Base-by-base conservation (phyloP, 2,113 vertebrate species). In the Rallus limicola region DNA sequence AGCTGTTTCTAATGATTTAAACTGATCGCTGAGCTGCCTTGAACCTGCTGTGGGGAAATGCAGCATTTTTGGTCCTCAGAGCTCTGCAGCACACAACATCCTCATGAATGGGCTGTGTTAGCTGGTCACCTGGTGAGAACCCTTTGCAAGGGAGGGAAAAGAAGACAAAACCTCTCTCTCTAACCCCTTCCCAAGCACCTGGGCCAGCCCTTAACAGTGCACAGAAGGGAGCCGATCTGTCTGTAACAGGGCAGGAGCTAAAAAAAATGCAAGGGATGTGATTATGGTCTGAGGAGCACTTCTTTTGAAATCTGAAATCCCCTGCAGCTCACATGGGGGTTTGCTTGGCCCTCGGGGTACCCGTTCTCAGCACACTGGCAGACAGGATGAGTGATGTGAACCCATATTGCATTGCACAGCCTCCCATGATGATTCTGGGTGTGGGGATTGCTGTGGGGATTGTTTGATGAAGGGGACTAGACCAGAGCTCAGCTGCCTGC, bases 101-200 rank as follows among this genome's bases (percentile, higher is more conserved):
- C 68, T 55, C 0, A 0, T n/a, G 50, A 63, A 59, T 0, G 0
- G 56, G 52, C 28, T 1, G 0, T 55, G 42, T 63, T 64, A 53
- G 40, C 17, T 50, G 31, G 13, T 36, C 52, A 34, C 40, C 28
- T 28, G 14, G 26, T 33, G 62, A 56, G 36, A 89, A 36, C 25
- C 24, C 26, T 70, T 65, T 58, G 29, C 20, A 46, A 75, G 33
- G 42, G 4, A 75, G 42, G 9, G 33, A 26, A 62, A 46, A 33
- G 55, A 71, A 52, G 46, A 52, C 31, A 82, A 82, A 94, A 70
- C 18, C 18, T 81, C 11, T 42, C 40, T 31, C 74, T 77, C 18
- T 28, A 19, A 10, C n/a, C 40, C 19, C 46, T 55, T 85, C 21
- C 31, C 42, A 46, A 88, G 19, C 67, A 58, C 24, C 42, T 2